A percentile compares a stretch with the other conserved stretches of the same genome.
These are phyloP conservation scores for Cataglyphis cursor DNA, from an alignment of 2,888 invertebrate genomes.

Conservation along the genomic window DNA sequence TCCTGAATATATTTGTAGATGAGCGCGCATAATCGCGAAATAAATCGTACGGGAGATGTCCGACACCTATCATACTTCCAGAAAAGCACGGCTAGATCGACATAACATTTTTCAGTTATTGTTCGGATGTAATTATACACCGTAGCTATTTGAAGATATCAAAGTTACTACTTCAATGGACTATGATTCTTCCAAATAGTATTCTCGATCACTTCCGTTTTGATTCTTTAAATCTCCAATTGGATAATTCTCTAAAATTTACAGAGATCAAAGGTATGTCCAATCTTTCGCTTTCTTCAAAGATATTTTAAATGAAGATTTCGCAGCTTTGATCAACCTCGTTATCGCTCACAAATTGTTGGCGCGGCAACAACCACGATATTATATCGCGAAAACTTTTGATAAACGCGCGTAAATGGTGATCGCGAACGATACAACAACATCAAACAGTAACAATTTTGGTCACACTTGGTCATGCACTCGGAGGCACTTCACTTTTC, in stretches of 20 bases:
- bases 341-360: conserved; percentile 2
- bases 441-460: conserved; percentile 30
- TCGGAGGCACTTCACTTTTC: conserved; percentile 49
- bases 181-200: background rate
- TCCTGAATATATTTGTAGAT: conserved; percentile 28
- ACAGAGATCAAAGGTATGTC: background rate
- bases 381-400: background rate
- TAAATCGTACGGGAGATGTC: background rate
- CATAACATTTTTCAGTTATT: background rate
- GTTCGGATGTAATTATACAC: background rate
- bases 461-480: conserved; percentile 45
- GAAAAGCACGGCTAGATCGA: background rate
- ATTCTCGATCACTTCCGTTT: background rate
- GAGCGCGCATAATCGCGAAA: conserved; percentile 11
- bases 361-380: background rate
- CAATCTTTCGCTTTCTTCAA: background rate
- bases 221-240: background rate
- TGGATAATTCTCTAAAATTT: background rate
- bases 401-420: background rate
- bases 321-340: background rate
- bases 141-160: background rate
- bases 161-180: background rate
- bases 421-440: conserved; percentile 24
- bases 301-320: background rate
- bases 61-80: conserved; percentile 28